phyloP scores from a whole-genome alignment of 2,888 invertebrate species.

The Synergus itoensis region DNA sequence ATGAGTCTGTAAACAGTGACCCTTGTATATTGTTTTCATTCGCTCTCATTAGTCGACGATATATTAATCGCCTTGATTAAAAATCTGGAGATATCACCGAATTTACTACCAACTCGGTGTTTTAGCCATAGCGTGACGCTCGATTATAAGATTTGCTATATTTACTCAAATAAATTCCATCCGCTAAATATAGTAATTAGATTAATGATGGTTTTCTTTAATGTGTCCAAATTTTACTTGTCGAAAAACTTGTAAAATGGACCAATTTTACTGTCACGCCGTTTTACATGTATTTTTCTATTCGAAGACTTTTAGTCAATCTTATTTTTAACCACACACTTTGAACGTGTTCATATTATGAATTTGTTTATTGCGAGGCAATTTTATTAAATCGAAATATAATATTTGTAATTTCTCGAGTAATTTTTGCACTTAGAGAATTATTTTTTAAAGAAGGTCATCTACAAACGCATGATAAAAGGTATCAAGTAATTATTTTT shows the following conservation, averaged over 20 bases:
- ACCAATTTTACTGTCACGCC: too few relatives aligned
- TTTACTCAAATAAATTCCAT: background rate
- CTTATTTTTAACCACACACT: too few relatives aligned
- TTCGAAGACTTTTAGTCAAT: background rate
- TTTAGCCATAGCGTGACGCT: background rate
- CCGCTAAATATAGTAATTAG: background rate
- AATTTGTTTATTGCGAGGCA: background rate
- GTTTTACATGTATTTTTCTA: background rate
- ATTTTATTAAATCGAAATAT: background rate
- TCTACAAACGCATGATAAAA: background rate
- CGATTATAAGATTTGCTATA: conserved; percentile 5
- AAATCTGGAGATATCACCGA: conserved; percentile 17
- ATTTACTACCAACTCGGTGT: background rate
- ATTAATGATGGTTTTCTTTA: background rate
- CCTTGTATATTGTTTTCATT: conserved; percentile 41
- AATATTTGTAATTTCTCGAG: background rate
- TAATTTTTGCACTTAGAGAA: background rate
- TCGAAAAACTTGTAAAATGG: background rate
- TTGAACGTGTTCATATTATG: too few relatives aligned
- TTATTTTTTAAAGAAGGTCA: background rate
- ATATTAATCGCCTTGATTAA: conserved; percentile 23
- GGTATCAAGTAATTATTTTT: background rate
- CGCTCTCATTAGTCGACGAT: conserved; percentile 2
- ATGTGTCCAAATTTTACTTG: background rate
- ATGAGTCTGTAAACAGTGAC: conserved; percentile 44